Percentiles rank a stretch among this genome's conserved stretches.
Conservation (phyloP, 2,113 vertebrate species). For the Psilopsiagon aymara region DNA sequence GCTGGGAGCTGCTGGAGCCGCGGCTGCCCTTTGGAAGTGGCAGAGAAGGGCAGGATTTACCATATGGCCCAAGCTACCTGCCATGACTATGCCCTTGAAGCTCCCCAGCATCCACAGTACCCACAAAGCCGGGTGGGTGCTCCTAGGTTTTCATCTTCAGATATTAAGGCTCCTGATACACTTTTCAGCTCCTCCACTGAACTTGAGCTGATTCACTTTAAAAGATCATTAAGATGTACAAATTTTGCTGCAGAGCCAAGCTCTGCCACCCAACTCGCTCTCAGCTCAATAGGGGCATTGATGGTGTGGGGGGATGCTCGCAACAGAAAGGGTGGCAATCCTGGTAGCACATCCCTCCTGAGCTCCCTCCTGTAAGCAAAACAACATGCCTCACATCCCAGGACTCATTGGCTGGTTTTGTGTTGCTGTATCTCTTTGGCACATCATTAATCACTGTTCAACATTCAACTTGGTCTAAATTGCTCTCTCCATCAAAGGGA, state of each 20-base stretch:
- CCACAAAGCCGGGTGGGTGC: background rate
- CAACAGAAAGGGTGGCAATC: background rate
- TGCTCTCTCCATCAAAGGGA: background rate
- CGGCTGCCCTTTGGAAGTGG: constrained; percentile 12
- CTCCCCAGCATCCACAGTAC: accelerated
- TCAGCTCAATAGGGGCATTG: background rate
- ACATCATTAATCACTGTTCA: background rate
- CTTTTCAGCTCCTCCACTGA: background rate
- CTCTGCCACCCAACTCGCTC: background rate
- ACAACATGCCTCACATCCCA: background rate
- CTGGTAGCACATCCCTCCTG: background rate
- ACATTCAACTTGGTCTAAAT: background rate
- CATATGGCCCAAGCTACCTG: background rate
- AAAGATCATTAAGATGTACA: constrained; percentile 11
- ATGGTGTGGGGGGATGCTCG: background rate
- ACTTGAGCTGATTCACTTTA: background rate
- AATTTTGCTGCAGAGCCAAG: background rate
- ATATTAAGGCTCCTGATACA: background rate
- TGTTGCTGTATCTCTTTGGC: background rate
- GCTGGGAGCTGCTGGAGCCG: constrained; percentile 24
- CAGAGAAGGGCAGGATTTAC: background rate
- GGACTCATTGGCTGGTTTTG: background rate
- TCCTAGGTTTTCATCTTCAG: background rate
- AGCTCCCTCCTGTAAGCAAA: background rate
- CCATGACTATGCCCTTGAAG: accelerated